phyloP scores from a whole-genome alignment of 2,888 invertebrate species.

The Griposia aprilina region DNA sequence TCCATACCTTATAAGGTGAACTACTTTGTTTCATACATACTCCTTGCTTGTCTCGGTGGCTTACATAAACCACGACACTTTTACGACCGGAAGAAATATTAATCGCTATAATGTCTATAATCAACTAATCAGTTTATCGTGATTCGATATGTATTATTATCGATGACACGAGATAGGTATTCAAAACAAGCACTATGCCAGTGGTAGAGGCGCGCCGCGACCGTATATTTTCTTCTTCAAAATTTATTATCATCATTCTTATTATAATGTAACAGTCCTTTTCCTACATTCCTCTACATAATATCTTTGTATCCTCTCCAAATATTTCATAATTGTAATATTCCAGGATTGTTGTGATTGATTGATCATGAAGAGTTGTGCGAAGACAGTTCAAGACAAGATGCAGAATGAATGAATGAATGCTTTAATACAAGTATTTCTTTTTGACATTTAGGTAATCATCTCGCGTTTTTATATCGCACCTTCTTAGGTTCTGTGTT shows the following conservation, averaged over 20 bases:
- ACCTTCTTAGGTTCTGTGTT: not conserved
- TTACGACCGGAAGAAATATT: constrained; percentile 53
- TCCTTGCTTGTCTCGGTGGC: constrained; percentile 29
- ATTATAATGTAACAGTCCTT: not conserved
- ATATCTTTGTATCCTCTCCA: not conserved
- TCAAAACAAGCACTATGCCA: constrained; percentile 26
- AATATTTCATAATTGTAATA: not conserved
- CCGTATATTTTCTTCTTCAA: not conserved
- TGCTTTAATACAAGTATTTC: not conserved
- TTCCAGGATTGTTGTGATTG: not conserved
- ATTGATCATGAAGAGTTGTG: not conserved
- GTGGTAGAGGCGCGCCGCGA: not conserved
- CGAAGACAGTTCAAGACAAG: not conserved
- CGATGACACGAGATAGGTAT: constrained; percentile 45
- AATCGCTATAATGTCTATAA: constrained; percentile 36
- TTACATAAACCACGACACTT: constrained; percentile 24
- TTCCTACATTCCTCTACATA: not conserved
- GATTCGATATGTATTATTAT: constrained; percentile 32
- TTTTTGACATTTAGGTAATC: not conserved
- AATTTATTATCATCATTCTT: not conserved
- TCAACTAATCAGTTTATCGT: constrained; percentile 51
- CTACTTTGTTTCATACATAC: constrained; percentile 55
- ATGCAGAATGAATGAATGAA: not conserved
- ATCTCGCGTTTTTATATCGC: not conserved
- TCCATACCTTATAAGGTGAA: constrained; percentile 62